Evolutionary conservation across 64 coral and sea anemone genomes (phyloP).

Genomic region (Stylophora pistillata): DNA sequence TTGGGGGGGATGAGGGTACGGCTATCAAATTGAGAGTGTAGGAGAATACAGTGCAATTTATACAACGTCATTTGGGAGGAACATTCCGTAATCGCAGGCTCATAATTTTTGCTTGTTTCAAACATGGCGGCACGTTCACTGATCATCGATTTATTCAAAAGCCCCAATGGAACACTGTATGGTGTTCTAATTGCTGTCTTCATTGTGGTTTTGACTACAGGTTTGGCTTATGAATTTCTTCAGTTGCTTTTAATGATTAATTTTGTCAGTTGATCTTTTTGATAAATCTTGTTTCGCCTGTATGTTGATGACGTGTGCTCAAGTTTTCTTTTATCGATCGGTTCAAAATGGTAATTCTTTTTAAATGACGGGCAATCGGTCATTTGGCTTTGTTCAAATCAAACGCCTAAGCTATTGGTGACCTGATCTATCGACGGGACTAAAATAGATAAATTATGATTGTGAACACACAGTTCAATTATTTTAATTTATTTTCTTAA

Average conservation of each 20-base stretch:
- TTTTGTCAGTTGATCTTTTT: too few relatives aligned
- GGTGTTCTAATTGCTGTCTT: constrained; percentile 63
- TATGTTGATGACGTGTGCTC: background rate
- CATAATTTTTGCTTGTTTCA: constrained; percentile 50
- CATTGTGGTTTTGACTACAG: constrained; percentile 78
- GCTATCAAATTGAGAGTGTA: too few relatives aligned
- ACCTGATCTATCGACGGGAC: too few relatives aligned
- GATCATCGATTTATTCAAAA: constrained; percentile 62
- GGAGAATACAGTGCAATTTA: background rate
- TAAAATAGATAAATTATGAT: too few relatives aligned
- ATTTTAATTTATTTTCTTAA: too few relatives aligned
- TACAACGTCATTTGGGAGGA: background rate
- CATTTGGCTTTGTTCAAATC: too few relatives aligned
- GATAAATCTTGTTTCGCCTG: background rate
- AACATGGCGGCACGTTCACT: constrained; percentile 65
- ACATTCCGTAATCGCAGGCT: constrained; percentile 23
- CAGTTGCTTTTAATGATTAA: background rate
- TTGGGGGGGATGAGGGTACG: too few relatives aligned
- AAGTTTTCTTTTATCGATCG: too few relatives aligned
- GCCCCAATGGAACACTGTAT: constrained; percentile 73
- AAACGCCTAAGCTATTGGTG: too few relatives aligned
- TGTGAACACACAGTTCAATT: too few relatives aligned
- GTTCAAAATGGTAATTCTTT: too few relatives aligned
- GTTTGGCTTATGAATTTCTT: constrained; percentile 22
- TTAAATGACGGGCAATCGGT: too few relatives aligned